These are phyloP conservation scores for Solea solea DNA, from an alignment of 2,113 vertebrate genomes.

Conservation along the genomic window DNA sequence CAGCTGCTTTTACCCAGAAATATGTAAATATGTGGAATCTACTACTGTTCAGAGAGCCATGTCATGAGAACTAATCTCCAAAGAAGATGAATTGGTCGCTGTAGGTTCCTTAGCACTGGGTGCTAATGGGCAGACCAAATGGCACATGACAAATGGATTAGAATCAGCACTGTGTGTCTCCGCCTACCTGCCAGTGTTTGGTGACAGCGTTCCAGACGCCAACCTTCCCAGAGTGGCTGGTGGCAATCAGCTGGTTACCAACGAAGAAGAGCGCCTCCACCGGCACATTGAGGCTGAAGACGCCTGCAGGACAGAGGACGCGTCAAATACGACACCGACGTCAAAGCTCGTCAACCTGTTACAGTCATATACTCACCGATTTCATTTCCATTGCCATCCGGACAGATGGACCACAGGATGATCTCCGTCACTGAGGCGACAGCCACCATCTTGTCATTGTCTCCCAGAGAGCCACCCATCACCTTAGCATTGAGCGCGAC, in stretches of 20 bases:
- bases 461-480: conserved; percentile 86
- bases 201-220: conserved; percentile 96
- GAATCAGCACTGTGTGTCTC: no score
- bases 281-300: conserved; percentile 89
- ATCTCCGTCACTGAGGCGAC: conserved; percentile 88
- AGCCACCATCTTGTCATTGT: conserved; percentile 94
- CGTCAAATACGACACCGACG: fast-evolving
- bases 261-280: conserved; percentile 94
- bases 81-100: no score
- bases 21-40: no score
- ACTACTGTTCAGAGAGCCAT: no score
- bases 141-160: no score
- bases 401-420: conserved; percentile 90
- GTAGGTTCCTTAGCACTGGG: no score
- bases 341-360: not conserved
- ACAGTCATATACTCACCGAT: conserved; percentile 79
- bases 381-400: conserved; percentile 87
- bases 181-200: conserved; percentile 93
- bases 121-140: no score
- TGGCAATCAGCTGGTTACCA: conserved; percentile 93
- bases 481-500: conserved; percentile 91
- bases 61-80: no score
- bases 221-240: conserved; percentile 91
- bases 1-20: no score
- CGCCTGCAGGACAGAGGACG: conserved; percentile 72